phyloP scores from a whole-genome alignment of 2,888 invertebrate genomes.

The Polylopha cassiicola region DNA sequence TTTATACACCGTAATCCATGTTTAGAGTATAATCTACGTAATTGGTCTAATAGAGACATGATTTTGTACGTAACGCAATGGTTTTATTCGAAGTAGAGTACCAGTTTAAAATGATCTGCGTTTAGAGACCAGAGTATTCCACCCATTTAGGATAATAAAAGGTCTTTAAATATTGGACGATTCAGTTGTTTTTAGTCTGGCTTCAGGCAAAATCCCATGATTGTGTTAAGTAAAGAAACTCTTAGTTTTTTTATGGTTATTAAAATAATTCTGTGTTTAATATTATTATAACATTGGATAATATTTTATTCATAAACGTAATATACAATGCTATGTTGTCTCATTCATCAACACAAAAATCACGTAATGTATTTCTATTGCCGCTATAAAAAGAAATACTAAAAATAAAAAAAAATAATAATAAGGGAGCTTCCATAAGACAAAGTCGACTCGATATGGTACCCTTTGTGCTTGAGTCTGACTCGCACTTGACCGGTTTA shows the following conservation, averaged over 20 bases:
- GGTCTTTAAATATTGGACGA: slow-evolving; percentile 37
- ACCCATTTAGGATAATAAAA: slow-evolving; percentile 15
- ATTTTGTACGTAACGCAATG: slow-evolving; percentile 44
- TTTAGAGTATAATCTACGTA: slow-evolving; percentile 49
- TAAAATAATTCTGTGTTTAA: not conserved
- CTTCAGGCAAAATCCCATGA: slow-evolving; percentile 58
- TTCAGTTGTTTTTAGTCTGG: slow-evolving; percentile 40
- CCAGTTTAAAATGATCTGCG: slow-evolving; percentile 38
- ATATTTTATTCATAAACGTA: too few relatives aligned
- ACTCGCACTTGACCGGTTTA: too few relatives aligned
- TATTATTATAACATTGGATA: not conserved
- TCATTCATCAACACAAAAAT: too few relatives aligned
- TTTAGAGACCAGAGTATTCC: not conserved
- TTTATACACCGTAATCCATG: slow-evolving; percentile 23
- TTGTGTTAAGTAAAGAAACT: slow-evolving; percentile 41
- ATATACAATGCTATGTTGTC: too few relatives aligned
- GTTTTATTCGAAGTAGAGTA: slow-evolving; percentile 37
- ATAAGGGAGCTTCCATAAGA: too few relatives aligned
- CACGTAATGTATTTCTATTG: too few relatives aligned
- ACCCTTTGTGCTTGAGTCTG: too few relatives aligned
- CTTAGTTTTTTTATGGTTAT: slow-evolving; percentile 9
- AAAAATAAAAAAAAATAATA: too few relatives aligned
- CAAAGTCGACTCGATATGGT: too few relatives aligned
- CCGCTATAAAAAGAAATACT: too few relatives aligned
- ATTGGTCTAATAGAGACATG: slow-evolving; percentile 62